Base-by-base conservation (phyloP, 2,797 vertebrate genomes). In the Paguma larvata region DNA sequence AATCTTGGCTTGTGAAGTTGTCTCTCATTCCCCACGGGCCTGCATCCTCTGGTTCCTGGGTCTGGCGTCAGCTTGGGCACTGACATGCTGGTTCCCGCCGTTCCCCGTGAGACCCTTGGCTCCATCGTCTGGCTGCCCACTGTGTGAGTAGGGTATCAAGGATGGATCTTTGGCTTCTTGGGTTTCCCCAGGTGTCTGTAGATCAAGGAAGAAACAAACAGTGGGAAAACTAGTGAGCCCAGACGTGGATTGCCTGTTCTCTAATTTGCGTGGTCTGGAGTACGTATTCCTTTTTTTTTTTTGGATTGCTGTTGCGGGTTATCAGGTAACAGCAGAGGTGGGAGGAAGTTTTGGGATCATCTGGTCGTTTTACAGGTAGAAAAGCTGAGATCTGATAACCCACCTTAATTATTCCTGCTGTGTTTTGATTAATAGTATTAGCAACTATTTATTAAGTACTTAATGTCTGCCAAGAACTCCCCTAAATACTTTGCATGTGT, bases 81-180 rank as follows among this genome's bases (percentile, higher is more conserved):
- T 10, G 38, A 48, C n/a, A 21, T 15, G 32, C 44, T n/a, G 25
- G 7, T 48, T 83, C 32, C 23, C 19, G 27, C 12, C 14, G 4
- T 65, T 67, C 16, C 41, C 23, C 0, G 0, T 0, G 11, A 15
- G 3, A 6, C 32, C 41, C 67, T 85, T 0, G 0, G 32, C 48
- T 86, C 27, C 3, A 0, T 16, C 25, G 1, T 44, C 15, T 4
- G 3, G 0, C 7, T 38, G 15, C n/a, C 72, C 78, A 0, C 0
- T 1, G 0, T 34, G 5, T 32, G 65, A 92, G 5, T 48, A 15
- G 2, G 63, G 6, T 16, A 11, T 85, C 21, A 32, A 23, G 38
- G 25, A 41, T 34, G 30, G 9, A 0, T 21, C 62, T 85, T 46
- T 88, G 83, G 80, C 56, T 63, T 44, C 70, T 34, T 41, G 51